Evolutionary conservation across 2,113 vertebrate species (phyloP), one percentile per base, ranked within the genome.

Genomic region (Tapirus terrestris): DNA sequence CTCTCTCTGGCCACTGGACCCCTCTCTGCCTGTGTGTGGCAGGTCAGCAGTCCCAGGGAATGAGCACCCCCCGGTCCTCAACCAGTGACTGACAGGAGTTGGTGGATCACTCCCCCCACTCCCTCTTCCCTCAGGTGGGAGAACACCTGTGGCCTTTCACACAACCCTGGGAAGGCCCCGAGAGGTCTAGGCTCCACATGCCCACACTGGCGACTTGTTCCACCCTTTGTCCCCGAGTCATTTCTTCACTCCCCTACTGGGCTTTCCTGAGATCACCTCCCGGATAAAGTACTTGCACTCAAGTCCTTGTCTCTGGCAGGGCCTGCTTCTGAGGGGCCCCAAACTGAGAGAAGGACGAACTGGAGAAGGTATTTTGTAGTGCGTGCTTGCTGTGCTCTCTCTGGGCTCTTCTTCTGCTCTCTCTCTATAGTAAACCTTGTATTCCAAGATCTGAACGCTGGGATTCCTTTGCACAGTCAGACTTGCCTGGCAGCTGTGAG

Each of bases 91-190:
- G 20, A n/a, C 11, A 16, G 73, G 70, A n/a, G 7, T 27, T 2
- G 9, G 16, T 17, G 25, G 48, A 65, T 79, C 75, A 56, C 0
- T 85, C 43, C 11, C 1, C 4, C 23, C 0, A 3, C 20, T 58
- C 31, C 45, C 68, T 87, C 12, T 31, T 67, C 21, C 5, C 17
- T 83, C 7, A 60, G 77, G 65, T 76, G 25, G 79, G 39, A 68
- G 68, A 48, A 43, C 20, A 31, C 12, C 23, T 82, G 18, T 16
- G n/a, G 29, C 31, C 23, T 58, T 60, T 53, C 2, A 31, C 10
- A 17, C 13, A 63, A 63, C 13, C 10, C 25, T 48, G 1, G 25
- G 9, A 10, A 18, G 10, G 53, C 51, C 29, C 60, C 36, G 1
- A 14, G n/a, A 58, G 21, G 17, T 14, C 25, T 72, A 43, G 4